These are phyloP conservation scores for Chaetophractus vellerosus DNA, from an alignment of 2,797 vertebrate species.

Conservation along the genomic window DNA sequence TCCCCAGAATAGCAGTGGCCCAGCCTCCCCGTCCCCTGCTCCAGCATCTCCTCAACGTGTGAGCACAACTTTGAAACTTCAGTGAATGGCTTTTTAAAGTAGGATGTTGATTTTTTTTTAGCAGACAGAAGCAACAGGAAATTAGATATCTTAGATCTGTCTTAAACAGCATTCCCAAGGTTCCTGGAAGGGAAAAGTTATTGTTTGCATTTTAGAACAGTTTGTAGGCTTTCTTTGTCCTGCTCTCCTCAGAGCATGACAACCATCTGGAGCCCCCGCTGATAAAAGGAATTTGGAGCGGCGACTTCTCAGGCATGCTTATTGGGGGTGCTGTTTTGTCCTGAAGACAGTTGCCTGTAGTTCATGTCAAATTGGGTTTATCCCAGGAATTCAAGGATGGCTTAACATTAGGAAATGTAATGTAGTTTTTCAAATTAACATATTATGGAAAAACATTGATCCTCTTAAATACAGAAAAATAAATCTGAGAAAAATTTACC, in stretches of 20 bases:
- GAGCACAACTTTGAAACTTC: neutral
- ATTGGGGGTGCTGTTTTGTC: neutral
- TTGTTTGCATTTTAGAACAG: neutral
- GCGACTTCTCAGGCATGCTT: neutral
- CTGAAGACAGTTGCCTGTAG: neutral
- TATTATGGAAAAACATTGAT: neutral
- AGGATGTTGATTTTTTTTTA: neutral
- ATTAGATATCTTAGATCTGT: neutral
- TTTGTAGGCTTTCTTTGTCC: too few relatives aligned
- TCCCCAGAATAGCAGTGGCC: neutral
- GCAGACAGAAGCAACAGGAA: neutral
- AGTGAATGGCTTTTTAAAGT: neutral
- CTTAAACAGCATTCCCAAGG: fast-evolving
- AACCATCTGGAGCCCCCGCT: too few relatives aligned
- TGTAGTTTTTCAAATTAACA: neutral
- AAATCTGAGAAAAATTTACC: neutral
- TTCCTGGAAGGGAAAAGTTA: neutral
- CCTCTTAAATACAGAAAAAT: neutral
- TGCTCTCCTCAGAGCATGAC: fast-evolving
- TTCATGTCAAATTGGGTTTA: neutral
- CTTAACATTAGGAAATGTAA: neutral
- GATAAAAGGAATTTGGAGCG: too few relatives aligned
- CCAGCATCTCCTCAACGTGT: too few relatives aligned
- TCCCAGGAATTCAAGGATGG: neutral
- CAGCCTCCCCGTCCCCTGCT: neutral